A percentile compares a stretch with the other conserved stretches of the same genome.
These are phyloP conservation scores for Tipula unca DNA, from an alignment of 2,888 invertebrate species.

Conservation along the genomic window DNA sequence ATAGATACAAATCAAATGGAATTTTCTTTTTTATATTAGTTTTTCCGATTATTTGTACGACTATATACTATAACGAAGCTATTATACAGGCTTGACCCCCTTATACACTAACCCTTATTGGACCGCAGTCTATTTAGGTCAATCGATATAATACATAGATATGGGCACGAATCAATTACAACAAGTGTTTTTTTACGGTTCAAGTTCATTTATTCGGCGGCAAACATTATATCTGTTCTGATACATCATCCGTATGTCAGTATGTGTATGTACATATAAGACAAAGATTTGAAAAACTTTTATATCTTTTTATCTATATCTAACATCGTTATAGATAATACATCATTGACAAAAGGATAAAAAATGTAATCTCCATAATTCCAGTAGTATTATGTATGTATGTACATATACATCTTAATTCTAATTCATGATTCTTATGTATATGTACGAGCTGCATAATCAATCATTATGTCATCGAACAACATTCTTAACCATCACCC, in stretches of 20 bases:
- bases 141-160: no score
- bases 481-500: not conserved
- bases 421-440: not conserved
- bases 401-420: constrained; percentile 1
- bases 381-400: not conserved
- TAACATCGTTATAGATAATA: not conserved
- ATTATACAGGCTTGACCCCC: not conserved
- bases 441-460: not conserved
- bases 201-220: not conserved
- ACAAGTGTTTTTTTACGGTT: not conserved
- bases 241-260: not conserved
- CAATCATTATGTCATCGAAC: not conserved
- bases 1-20: not conserved
- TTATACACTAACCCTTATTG: not conserved
- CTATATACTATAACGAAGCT: not conserved
- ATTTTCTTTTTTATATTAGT: not conserved
- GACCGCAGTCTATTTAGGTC: not conserved
- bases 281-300: not conserved
- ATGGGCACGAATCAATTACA: not conserved
- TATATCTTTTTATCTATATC: not conserved
- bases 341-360: not conserved
- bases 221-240: not conserved
- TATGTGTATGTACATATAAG: no score
- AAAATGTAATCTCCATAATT: not conserved
- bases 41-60: not conserved